Evolutionary conservation across 2,888 invertebrate species (phyloP).

Genomic region (Philereme vetulata): DNA sequence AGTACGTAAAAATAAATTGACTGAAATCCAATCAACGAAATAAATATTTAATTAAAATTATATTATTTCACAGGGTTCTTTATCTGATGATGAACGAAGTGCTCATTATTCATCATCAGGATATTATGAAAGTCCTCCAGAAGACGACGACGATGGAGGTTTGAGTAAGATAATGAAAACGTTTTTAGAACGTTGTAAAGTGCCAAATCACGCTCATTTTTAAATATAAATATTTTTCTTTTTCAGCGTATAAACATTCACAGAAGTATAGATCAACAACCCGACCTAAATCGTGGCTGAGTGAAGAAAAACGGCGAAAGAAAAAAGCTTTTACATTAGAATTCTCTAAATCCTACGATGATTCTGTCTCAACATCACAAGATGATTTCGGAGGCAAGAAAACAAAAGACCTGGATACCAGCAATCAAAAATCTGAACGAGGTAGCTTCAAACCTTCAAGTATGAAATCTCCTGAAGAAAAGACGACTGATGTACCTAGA

Average conservation of each 20-base stretch:
- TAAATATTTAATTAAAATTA: not conserved
- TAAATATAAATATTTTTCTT: conserved; percentile 19
- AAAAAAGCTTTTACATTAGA: conserved; percentile 91
- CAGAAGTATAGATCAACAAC: conserved; percentile 74
- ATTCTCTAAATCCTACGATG: conserved; percentile 85
- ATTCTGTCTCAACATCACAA: conserved; percentile 79
- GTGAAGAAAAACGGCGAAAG: conserved; percentile 88
- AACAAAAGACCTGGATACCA: conserved; percentile 59
- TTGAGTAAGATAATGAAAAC: conserved; percentile 62
- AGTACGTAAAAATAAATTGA: conserved; percentile 48
- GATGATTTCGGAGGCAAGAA: conserved; percentile 72
- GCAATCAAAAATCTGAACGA: conserved; percentile 64
- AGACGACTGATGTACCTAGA: conserved; percentile 56
- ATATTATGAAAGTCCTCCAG: conserved; percentile 89
- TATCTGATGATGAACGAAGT: conserved; percentile 88
- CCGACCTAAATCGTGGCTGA: conserved; percentile 83
- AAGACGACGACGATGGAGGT: conserved; percentile 85
- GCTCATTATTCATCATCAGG: conserved; percentile 89
- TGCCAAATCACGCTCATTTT: not conserved
- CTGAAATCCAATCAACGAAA: not conserved
- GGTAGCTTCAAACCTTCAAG: conserved; percentile 56
- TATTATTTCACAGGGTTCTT: conserved; percentile 75
- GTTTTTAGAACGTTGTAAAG: conserved; percentile 26
- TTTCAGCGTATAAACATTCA: conserved; percentile 78
- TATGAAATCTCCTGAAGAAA: conserved; percentile 74